A percentile compares a stretch with the other conserved stretches of the same genome.
phyloP scores from a whole-genome alignment of 2,888 invertebrate genomes.

The Cheilosia impressa region DNA sequence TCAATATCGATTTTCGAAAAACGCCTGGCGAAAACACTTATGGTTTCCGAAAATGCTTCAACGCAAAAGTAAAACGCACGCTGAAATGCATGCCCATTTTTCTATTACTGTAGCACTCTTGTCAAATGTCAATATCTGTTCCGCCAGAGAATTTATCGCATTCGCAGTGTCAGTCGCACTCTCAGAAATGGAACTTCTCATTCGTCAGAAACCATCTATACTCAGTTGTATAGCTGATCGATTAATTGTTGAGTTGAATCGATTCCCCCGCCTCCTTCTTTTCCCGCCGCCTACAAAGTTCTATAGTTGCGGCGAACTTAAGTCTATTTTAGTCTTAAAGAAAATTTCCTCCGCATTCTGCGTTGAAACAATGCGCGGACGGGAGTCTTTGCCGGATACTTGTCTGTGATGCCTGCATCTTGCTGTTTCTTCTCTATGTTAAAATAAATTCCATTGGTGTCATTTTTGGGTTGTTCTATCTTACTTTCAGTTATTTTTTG shows the following conservation, averaged over 20 bases:
- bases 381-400: conserved; percentile 39
- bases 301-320: not conserved
- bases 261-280: conserved; percentile 2
- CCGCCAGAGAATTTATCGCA: conserved; percentile 28
- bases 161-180: conserved; percentile 28
- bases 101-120: conserved; percentile 2
- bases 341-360: conserved; percentile 38
- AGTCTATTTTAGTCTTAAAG: conserved; percentile 47
- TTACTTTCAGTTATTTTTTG: not conserved
- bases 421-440: conserved; percentile 17
- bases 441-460: conserved; percentile 52
- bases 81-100: not conserved
- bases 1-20: conserved; percentile 29
- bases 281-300: not conserved
- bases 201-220: conserved; percentile 42
- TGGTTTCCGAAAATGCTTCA: not conserved
- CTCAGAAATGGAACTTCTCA: conserved; percentile 22
- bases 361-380: conserved; percentile 24
- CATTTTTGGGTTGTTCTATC: conserved; percentile 23
- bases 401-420: conserved; percentile 45
- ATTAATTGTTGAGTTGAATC: conserved; percentile 66
- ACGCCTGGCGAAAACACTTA: not conserved
- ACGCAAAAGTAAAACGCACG: not conserved
- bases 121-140: conserved; percentile 33
- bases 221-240: conserved; percentile 34